Conservation (phyloP, 92 coral and sea anemone genomes). For the Zoanthus sansibaricus region DNA sequence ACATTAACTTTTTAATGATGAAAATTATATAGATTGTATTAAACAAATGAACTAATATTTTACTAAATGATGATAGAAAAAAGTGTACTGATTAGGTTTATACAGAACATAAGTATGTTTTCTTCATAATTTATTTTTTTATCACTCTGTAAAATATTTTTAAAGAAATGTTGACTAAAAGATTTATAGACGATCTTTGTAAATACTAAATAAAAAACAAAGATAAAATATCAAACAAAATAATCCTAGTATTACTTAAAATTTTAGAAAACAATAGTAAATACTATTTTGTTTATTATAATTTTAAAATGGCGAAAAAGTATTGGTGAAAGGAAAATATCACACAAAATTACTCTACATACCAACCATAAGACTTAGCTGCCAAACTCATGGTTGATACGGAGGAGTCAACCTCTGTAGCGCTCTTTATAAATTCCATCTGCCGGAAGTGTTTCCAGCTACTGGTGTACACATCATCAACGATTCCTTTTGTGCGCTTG, state of each 20-base stretch:
- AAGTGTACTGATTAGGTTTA: neutral
- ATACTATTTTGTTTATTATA: no score
- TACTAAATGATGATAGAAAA: neutral
- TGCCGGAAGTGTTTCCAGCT: slow-evolving; percentile 54
- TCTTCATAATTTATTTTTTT: neutral
- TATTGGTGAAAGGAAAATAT: no score
- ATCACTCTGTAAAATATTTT: neutral
- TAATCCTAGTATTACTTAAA: neutral
- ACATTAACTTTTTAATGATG: neutral
- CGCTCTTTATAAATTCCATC: slow-evolving; percentile 40
- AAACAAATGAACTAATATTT: neutral
- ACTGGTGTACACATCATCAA: slow-evolving; percentile 41
- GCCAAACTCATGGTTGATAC: slow-evolving; percentile 31
- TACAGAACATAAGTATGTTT: neutral
- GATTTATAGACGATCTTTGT: neutral
- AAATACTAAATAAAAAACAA: neutral
- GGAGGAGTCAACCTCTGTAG: slow-evolving; percentile 44
- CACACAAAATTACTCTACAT: neutral
- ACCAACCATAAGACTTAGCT: neutral
- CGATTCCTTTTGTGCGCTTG: slow-evolving; percentile 50
- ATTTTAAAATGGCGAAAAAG: neutral
- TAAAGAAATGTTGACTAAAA: neutral
- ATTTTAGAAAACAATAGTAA: no score
- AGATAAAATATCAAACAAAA: neutral
- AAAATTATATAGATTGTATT: neutral